These are phyloP conservation scores for Coryphaenoides rupestris DNA, from an alignment of 2,113 vertebrate species.

Conservation along the genomic window DNA sequence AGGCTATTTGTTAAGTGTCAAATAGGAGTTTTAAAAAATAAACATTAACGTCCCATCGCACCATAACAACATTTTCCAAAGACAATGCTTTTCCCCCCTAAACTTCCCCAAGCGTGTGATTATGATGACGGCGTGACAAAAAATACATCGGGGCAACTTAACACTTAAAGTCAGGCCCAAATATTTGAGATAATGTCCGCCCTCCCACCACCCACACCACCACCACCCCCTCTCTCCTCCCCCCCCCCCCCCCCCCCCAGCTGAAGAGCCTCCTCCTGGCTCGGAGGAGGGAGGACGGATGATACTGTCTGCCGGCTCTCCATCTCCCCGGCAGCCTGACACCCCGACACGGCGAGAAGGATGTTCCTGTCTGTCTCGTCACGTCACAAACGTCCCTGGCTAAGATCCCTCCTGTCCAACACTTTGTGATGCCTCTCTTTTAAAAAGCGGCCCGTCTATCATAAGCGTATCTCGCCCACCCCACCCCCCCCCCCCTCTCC, in stretches of 20 bases:
- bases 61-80: no score
- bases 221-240: conserved; percentile 47
- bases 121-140: neutral
- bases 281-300: conserved; percentile 56
- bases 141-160: conserved; percentile 17
- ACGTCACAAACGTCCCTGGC: conserved; percentile 67
- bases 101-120: neutral
- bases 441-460: conserved; percentile 71
- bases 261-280: conserved; percentile 38
- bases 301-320: conserved; percentile 55
- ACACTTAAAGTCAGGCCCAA: conserved; percentile 24
- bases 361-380: conserved; percentile 75
- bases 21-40: no score
- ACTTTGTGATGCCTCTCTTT: conserved; percentile 65
- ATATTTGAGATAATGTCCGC: conserved; percentile 18
- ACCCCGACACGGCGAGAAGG: conserved; percentile 64
- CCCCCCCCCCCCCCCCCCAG: conserved; percentile 5
- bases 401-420: conserved; percentile 65
- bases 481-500: conserved; percentile 20
- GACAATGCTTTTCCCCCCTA: no score
- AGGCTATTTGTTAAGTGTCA: neutral
- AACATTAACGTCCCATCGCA: no score
- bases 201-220: conserved; percentile 11
- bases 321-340: conserved; percentile 54
- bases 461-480: conserved; percentile 45